Evolutionary conservation across 2,888 invertebrate species (phyloP).

Genomic region (Acleris emargana): DNA sequence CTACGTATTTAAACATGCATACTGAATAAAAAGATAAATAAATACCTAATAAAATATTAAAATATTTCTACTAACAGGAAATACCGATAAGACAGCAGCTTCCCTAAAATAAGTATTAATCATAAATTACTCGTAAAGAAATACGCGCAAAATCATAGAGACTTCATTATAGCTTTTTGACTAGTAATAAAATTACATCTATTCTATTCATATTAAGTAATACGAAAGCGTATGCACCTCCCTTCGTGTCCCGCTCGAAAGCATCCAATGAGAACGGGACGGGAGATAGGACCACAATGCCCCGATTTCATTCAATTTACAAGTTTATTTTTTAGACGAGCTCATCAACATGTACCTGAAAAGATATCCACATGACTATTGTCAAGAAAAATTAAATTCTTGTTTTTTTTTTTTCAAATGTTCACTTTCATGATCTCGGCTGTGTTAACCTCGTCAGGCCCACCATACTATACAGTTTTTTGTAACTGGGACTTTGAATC

Average conservation of each 20-base stretch:
- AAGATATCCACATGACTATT: no score
- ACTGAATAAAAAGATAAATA: neutral
- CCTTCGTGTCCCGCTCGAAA: constrained; percentile 35
- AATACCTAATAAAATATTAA: neutral
- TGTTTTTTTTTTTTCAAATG: no score
- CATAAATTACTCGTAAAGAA: constrained; percentile 51
- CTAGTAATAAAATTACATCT: constrained; percentile 77
- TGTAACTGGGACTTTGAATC: no score
- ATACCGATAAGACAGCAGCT: constrained; percentile 13
- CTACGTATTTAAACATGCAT: neutral
- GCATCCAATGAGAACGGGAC: constrained; percentile 25
- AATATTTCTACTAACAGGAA: neutral
- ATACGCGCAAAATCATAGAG: constrained; percentile 57
- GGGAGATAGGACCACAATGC: constrained; percentile 12
- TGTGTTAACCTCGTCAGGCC: no score
- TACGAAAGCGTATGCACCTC: constrained; percentile 61
- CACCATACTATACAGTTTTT: no score
- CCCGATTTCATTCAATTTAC: constrained; percentile 29
- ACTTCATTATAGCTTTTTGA: constrained; percentile 70
- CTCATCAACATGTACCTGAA: no score
- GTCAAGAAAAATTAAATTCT: no score
- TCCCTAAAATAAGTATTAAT: constrained; percentile 22
- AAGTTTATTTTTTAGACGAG: constrained; percentile 7
- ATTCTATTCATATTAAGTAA: constrained; percentile 68
- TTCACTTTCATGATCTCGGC: no score